Percentiles rank a stretch among this genome's conserved stretches.
These are phyloP conservation scores for Hydrozoanthus tunicans DNA, from an alignment of 64 coral and sea anemone species.

Conservation along the genomic window DNA sequence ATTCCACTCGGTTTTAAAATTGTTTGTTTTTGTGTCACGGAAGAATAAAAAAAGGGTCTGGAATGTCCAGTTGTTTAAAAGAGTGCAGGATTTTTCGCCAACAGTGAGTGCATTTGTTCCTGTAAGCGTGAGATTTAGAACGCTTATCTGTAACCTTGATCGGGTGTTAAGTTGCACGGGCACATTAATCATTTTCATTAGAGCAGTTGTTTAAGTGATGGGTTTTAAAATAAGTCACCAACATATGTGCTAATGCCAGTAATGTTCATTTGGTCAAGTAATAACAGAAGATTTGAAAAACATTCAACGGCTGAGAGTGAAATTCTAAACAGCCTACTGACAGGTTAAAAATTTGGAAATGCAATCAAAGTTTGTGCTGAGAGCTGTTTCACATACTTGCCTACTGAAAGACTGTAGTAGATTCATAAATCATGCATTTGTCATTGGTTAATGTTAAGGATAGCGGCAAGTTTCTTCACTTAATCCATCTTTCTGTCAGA, in stretches of 20 bases:
- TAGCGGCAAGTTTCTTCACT: conserved; percentile 36
- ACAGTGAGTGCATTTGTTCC: conserved; percentile 24
- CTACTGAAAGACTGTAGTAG: conserved; percentile 10
- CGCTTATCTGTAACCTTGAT: conserved; percentile 22
- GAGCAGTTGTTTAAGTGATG: conserved; percentile 34
- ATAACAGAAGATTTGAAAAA: conserved; percentile 52
- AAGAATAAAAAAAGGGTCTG: conserved; percentile 43
- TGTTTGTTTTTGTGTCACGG: conserved; percentile 56
- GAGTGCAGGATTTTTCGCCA: conserved; percentile 1
- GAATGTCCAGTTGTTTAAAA: conserved; percentile 21
- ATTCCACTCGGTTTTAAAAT: conserved; percentile 56
- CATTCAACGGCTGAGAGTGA: conserved; percentile 16
- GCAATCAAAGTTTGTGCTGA: conserved; percentile 52
- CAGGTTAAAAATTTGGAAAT: conserved; percentile 34
- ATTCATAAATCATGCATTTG: conserved; percentile 42
- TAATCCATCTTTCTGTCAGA: conserved; percentile 56
- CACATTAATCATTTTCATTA: conserved; percentile 55
- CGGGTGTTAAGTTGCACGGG: conserved; percentile 56
- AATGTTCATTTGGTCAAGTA: conserved; percentile 61
- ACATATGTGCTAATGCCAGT: conserved; percentile 55
- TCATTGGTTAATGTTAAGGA: conserved; percentile 40
- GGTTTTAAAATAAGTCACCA: conserved; percentile 57
- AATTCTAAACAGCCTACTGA: conserved; percentile 45
- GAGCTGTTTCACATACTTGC: conserved; percentile 50
- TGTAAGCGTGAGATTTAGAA: neutral